Base-by-base conservation (phyloP, 2,888 invertebrate genomes). In the Thecophora atra region DNA sequence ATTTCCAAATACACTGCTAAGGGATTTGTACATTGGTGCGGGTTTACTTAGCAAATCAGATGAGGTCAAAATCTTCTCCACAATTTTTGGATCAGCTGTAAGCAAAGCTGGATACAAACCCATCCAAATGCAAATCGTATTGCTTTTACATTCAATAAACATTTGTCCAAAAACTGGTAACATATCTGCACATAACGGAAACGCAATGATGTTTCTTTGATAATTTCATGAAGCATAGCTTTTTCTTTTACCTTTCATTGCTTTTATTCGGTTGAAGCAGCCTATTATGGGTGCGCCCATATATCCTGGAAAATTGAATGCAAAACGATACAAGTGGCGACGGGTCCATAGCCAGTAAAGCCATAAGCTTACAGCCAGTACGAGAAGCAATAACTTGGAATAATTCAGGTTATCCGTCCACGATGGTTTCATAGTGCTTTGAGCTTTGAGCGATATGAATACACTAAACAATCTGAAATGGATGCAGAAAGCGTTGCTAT, bases 21-120 rank as follows among this genome's bases (percentile, higher is more conserved):
- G 0, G 0, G 75, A 71, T 0, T 17, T 11, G 28, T 76, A 77
- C 0, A 75, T 2, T 1, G 65, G 4, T 21, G 63, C 24, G 11
- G 73, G 66, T 66, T 78, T 79, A 44, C 77, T 73, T 3, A 79
- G 56, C n/a, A 78, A 73, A 3, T 75, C 74, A 6, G 74, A 37
- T n/a, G 77, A 77, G 21, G 77, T 73, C 0, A 79, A 68, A 37
- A 79, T 68, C 56, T 75, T 72, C 58, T 78, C 76, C 28, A 75
- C 72, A 3, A 77, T 51, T 5, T 62, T 72, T 2, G 78, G 78
- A 30, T 79, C 79, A 0, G 71, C 67, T 7, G 77, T 76, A 8
- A 77, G 19, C 13, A 78, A 8, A 11, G 70, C 62, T 0, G 78
- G 77, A 21, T 74, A 56, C 7, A 72, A 51, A 8, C 79, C 79